Percentiles rank a stretch among this genome's conserved stretches.
phyloP scores from a whole-genome alignment of 2,888 invertebrate genomes.

The Hipparchia semele region DNA sequence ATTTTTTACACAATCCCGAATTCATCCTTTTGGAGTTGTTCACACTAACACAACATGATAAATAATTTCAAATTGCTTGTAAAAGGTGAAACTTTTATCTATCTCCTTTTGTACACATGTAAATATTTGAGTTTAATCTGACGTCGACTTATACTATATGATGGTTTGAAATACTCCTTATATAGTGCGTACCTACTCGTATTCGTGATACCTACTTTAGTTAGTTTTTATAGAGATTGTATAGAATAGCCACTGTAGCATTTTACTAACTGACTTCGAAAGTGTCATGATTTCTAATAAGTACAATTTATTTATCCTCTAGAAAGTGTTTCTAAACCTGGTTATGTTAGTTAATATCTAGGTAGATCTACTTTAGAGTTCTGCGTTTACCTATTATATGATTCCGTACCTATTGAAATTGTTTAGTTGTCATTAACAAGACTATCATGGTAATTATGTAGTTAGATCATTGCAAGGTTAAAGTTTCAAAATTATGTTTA shows the following conservation, averaged over 20 bases:
- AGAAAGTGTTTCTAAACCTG: not conserved
- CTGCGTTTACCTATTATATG: too few relatives aligned
- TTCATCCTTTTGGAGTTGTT: not conserved
- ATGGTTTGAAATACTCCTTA: conserved; percentile 50
- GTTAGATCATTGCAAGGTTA: too few relatives aligned
- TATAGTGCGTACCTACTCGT: conserved; percentile 21
- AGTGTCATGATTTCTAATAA: not conserved
- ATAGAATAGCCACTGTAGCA: conserved; percentile 21
- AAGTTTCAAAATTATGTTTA: not conserved
- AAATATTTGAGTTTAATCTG: conserved; percentile 75
- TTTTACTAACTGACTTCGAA: not conserved
- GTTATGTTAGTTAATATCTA: too few relatives aligned
- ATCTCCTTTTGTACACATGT: conserved; percentile 69
- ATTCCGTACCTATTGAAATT: too few relatives aligned
- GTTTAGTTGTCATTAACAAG: too few relatives aligned
- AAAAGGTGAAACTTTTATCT: conserved; percentile 76
- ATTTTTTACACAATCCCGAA: conserved; percentile 1
- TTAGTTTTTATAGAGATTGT: conserved; percentile 37
- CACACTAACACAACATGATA: conserved; percentile 59
- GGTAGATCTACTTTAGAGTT: too few relatives aligned
- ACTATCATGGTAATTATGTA: too few relatives aligned
- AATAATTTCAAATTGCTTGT: conserved; percentile 80
- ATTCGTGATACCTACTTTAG: conserved; percentile 43
- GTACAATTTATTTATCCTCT: not conserved
- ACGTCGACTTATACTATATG: conserved; percentile 58